These are phyloP conservation scores for Parasteatoda lunata DNA, from an alignment of 2,888 invertebrate genomes.

Conservation along the genomic window DNA sequence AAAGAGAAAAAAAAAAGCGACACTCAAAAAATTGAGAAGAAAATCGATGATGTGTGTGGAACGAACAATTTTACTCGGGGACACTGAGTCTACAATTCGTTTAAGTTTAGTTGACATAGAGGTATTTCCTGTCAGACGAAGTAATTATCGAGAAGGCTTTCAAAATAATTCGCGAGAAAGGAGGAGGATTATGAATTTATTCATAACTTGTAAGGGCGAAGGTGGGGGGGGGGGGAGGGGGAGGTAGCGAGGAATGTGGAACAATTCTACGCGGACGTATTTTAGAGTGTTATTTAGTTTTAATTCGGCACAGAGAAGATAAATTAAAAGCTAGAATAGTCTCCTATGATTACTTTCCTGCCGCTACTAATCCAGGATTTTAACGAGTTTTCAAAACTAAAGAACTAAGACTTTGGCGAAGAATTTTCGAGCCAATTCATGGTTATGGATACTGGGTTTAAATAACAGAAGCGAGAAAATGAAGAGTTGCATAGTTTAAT, in stretches of 20 bases:
- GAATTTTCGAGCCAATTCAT: neutral
- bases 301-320: conserved; percentile 58
- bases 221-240: no score
- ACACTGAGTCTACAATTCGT: no score
- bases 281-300: conserved; percentile 3
- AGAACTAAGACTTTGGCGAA: no score
- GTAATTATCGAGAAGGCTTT: neutral
- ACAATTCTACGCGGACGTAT: no score
- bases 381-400: conserved; percentile 28
- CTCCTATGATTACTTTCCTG: conserved; percentile 26
- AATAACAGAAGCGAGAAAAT: neutral
- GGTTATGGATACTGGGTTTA: neutral
- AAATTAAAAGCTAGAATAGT: conserved; percentile 44
- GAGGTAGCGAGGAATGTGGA: no score
- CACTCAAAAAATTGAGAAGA: no score
- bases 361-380: conserved; percentile 35
- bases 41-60: no score
- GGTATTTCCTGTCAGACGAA: neutral
- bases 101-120: neutral
- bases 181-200: conserved; percentile 5
- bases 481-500: no score
- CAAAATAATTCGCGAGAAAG: neutral
- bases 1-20: no score
- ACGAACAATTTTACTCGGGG: no score
- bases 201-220: neutral